Conservation (phyloP, 2,888 invertebrate species). For the Galerucella pusilla region DNA sequence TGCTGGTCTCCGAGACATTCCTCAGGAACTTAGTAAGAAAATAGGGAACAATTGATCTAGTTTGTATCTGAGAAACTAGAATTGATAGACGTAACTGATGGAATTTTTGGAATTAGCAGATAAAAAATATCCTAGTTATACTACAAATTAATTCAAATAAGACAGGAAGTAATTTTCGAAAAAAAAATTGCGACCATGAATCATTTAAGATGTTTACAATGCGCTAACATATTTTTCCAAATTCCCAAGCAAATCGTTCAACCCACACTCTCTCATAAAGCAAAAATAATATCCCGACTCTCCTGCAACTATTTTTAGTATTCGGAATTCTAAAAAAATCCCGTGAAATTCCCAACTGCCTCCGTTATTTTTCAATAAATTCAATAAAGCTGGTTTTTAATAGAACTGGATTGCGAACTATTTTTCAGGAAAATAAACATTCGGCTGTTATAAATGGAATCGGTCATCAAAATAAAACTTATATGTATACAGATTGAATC, state of each 20-base stretch:
- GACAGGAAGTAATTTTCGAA: neutral
- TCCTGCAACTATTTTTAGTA: conserved; percentile 39
- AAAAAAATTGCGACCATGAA: conserved; percentile 14
- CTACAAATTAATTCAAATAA: neutral
- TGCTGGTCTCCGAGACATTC: no score
- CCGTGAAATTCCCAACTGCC: conserved; percentile 9
- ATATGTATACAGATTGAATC: conserved; percentile 3
- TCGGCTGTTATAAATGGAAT: conserved; percentile 11
- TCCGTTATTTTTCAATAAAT: conserved; percentile 4
- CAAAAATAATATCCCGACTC: conserved; percentile 10
- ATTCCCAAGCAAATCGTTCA: conserved; percentile 12
- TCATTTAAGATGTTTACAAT: conserved; percentile 20
- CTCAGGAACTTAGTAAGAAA: no score
- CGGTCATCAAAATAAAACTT: conserved; percentile 5
- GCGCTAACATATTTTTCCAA: conserved; percentile 15
- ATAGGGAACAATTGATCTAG: no score
- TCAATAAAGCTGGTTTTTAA: conserved; percentile 8
- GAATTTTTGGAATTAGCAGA: no score
- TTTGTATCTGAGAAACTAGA: no score
- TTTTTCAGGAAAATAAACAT: conserved; percentile 23
- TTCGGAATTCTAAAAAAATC: conserved; percentile 27
- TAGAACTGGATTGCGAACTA: conserved; percentile 13
- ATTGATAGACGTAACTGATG: no score
- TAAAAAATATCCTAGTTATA: no score
- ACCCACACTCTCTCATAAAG: conserved; percentile 23